phyloP scores from a whole-genome alignment of 2,797 vertebrate genomes.

The Cephalopachus bancanus region DNA sequence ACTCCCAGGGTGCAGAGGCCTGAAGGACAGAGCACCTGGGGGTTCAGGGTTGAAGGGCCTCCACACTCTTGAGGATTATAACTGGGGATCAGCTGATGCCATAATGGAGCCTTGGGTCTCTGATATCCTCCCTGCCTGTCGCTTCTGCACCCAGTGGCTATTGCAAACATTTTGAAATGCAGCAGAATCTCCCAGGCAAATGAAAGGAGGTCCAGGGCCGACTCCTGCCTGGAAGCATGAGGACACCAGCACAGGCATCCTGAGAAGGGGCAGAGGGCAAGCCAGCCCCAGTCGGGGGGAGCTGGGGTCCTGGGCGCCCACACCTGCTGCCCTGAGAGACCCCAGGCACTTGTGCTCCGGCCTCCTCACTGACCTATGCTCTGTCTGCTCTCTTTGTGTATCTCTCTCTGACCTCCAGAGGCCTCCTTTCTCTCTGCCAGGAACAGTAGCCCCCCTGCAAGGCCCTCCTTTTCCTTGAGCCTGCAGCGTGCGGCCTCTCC shows the following conservation, averaged over 20 bases:
- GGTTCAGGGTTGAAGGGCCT: neutral
- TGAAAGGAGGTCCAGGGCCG: neutral
- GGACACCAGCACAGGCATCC: neutral
- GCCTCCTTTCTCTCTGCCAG: conserved; percentile 90
- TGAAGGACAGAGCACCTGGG: no score
- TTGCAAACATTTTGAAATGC: neutral
- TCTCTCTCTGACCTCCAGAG: conserved; percentile 90
- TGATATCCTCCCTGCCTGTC: neutral
- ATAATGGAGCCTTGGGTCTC: neutral
- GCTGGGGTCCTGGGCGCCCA: neutral
- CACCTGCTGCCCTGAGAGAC: neutral
- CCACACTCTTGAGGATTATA: neutral
- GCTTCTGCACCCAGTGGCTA: neutral
- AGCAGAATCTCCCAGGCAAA: neutral
- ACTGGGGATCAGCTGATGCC: neutral
- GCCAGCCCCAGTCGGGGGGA: neutral
- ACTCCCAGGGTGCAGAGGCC: neutral
- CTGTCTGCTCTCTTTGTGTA: conserved; percentile 81
- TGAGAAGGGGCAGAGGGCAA: neutral
- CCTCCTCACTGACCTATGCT: conserved; percentile 54
- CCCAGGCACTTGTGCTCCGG: neutral
- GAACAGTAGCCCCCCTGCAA: conserved; percentile 90
- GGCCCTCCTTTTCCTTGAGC: conserved; percentile 89
- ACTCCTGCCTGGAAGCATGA: neutral
- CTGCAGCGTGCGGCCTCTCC: conserved; percentile 91